Evolutionary conservation across 2,888 invertebrate species (phyloP).

Genomic region (Mimachlamys varia): DNA sequence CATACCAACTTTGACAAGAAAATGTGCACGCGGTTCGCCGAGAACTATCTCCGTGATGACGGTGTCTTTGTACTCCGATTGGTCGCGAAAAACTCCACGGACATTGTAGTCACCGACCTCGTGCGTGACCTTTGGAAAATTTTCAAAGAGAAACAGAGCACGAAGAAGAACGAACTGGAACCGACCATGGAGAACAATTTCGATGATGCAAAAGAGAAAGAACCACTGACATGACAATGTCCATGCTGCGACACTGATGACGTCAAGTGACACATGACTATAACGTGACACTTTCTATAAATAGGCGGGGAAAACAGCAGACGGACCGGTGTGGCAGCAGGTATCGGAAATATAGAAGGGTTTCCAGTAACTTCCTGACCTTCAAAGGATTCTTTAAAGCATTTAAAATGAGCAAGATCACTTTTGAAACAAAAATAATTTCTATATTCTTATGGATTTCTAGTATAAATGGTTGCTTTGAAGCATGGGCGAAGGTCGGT

Average conservation of each 20-base stretch:
- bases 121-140: conserved; percentile 70
- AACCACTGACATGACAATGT: conserved; percentile 45
- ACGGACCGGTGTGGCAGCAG: conserved; percentile 31
- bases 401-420: not conserved
- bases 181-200: conserved; percentile 45
- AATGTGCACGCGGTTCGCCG: conserved; percentile 69
- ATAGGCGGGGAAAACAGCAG: conserved; percentile 32
- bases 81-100: conserved; percentile 72
- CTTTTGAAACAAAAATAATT: no score
- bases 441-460: no score
- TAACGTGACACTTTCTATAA: not conserved
- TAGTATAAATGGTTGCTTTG: no score
- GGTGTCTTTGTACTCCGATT: conserved; percentile 73
- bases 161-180: conserved; percentile 51
- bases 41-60: conserved; percentile 73
- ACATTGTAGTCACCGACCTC: conserved; percentile 71
- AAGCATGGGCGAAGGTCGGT: not conserved
- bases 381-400: not conserved
- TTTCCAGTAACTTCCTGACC: not conserved
- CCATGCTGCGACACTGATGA: conserved; percentile 23
- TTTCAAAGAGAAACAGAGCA: conserved; percentile 68
- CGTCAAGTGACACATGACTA: conserved; percentile 14
- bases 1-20: conserved; percentile 68
- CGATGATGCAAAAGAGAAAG: conserved; percentile 43
- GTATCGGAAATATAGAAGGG: not conserved